phyloP scores from a whole-genome alignment of 2,797 vertebrate species.

The Petrocephalus schoutedeni region DNA sequence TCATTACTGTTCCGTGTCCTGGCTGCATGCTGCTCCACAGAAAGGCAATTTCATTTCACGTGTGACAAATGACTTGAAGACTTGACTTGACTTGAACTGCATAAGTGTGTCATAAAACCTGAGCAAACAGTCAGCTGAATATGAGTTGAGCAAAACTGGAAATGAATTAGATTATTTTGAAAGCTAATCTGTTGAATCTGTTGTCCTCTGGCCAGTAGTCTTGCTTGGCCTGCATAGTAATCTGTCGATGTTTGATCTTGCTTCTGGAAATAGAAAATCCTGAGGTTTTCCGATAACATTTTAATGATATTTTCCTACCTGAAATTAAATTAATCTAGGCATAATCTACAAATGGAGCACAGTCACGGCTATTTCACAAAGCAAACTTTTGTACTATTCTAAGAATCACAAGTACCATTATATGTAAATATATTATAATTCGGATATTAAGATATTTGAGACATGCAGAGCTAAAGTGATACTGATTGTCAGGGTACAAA shows the following conservation, averaged over 20 bases:
- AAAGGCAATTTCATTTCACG: too few species aligned
- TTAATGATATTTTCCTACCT: background rate
- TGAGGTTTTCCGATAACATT: background rate
- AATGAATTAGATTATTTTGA: background rate
- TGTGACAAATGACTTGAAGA: too few species aligned
- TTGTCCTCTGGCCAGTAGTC: background rate
- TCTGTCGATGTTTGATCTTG: background rate
- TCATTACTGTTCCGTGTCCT: too few species aligned
- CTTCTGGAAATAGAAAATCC: background rate
- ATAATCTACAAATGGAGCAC: background rate
- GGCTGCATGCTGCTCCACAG: too few species aligned
- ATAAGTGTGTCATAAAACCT: background rate
- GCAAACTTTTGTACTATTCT: background rate
- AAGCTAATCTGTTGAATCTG: constrained; percentile 2
- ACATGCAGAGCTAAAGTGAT: background rate
- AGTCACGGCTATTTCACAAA: background rate
- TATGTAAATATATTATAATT: background rate
- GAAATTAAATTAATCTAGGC: background rate
- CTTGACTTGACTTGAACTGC: too few species aligned
- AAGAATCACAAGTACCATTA: background rate
- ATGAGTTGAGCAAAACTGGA: background rate
- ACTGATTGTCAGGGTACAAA: background rate
- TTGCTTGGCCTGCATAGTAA: background rate
- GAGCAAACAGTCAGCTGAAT: background rate
- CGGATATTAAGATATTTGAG: background rate